phyloP scores from a whole-genome alignment of 2,888 invertebrate species.

The Zhengitettix transpicula region DNA sequence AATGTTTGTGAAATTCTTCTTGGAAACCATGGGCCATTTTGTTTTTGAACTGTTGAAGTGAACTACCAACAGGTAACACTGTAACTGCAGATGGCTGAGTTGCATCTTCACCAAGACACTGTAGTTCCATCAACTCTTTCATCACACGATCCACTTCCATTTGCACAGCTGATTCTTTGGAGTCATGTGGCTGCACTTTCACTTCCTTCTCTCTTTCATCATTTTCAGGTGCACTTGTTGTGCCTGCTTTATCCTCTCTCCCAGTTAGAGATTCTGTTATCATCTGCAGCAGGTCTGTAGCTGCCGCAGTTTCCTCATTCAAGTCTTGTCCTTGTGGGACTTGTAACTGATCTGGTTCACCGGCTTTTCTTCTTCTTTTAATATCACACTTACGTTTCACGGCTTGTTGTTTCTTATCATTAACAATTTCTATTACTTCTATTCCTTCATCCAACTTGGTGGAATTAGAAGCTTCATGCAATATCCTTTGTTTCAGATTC shows the following conservation, averaged over 20 bases:
- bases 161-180: conserved; percentile 18
- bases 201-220: background rate
- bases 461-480: conserved; percentile 18
- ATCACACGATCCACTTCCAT: conserved; percentile 24
- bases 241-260: background rate
- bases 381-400: conserved; percentile 2
- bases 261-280: conserved; percentile 13
- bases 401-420: background rate
- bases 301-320: conserved; percentile 25
- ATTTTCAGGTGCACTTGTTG: background rate
- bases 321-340: background rate
- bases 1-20: conserved; percentile 11
- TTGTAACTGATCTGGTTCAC: background rate
- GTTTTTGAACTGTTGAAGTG: background rate
- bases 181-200: background rate
- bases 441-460: conserved; percentile 4
- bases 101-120: conserved; percentile 10
- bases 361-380: conserved; percentile 5
- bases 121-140: conserved; percentile 22
- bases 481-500: conserved; percentile 18
- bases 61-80: background rate
- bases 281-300: conserved; percentile 27
- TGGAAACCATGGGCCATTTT: conserved; percentile 7
- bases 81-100: background rate
- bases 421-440: conserved; percentile 8